A percentile compares a stretch with the other conserved stretches of the same genome.
These are phyloP conservation scores for Listrodromus nycthemerus DNA, from an alignment of 2,888 invertebrate species.

Conservation along the genomic window DNA sequence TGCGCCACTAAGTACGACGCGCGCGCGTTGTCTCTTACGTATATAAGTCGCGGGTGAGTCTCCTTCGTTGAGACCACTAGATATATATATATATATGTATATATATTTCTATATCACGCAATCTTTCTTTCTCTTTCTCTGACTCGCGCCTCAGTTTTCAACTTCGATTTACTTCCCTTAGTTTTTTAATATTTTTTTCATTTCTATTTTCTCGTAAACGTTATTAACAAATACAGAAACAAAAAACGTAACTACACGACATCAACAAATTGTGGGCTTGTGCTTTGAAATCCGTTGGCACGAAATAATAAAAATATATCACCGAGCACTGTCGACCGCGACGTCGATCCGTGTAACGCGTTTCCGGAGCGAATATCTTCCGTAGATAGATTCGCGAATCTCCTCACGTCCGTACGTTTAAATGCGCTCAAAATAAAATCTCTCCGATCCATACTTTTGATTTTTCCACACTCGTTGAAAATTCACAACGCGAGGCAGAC, in stretches of 20 bases:
- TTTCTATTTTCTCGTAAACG: conserved; percentile 60
- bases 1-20: conserved; percentile 36
- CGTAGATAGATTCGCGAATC: conserved; percentile 2
- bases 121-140: conserved; percentile 35
- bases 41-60: conserved; percentile 54
- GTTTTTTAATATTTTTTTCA: conserved; percentile 11
- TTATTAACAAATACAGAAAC: conserved; percentile 81
- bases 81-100: conserved; percentile 25
- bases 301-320: conserved; percentile 56
- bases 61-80: conserved; percentile 53
- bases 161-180: neutral
- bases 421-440: conserved; percentile 40
- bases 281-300: conserved; percentile 55
- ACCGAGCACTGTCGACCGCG: conserved; percentile 66
- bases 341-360: conserved; percentile 39
- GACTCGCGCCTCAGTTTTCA: conserved; percentile 36
- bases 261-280: conserved; percentile 75
- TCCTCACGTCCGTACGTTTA: neutral
- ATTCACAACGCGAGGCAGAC: conserved; percentile 22
- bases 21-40: conserved; percentile 32
- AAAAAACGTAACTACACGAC: conserved; percentile 82
- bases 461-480: conserved; percentile 12
- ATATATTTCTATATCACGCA: conserved; percentile 31
- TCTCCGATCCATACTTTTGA: conserved; percentile 24
- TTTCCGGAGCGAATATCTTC: conserved; percentile 21